Conservation (phyloP, 1,140 invertebrate species). For the Drosophila murphyi region DNA sequence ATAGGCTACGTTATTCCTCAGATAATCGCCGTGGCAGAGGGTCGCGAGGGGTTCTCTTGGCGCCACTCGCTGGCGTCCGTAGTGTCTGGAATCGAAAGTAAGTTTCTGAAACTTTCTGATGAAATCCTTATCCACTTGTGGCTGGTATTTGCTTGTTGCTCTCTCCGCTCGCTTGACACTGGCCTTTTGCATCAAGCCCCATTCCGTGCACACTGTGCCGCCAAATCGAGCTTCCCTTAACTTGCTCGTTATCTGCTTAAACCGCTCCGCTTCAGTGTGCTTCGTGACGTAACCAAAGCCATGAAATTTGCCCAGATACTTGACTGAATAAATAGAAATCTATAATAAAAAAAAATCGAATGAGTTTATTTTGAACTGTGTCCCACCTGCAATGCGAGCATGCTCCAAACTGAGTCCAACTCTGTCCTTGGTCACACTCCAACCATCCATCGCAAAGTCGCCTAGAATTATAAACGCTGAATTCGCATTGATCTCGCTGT, state of each 20-base stretch:
- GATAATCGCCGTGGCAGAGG: conserved; percentile 78
- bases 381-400: conserved; percentile 52
- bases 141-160: conserved; percentile 44
- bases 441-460: conserved; percentile 65
- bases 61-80: conserved; percentile 53
- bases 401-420: conserved; percentile 52
- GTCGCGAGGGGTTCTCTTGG: conserved; percentile 71
- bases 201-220: conserved; percentile 24
- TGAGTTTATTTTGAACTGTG: not conserved
- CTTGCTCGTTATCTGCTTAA: conserved; percentile 40
- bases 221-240: conserved; percentile 65
- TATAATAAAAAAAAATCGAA: too few species aligned
- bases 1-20: conserved; percentile 82
- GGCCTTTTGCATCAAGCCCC: conserved; percentile 22
- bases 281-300: conserved; percentile 71
- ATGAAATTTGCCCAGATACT: conserved; percentile 74
- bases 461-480: conserved; percentile 58
- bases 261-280: conserved; percentile 46
- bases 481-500: conserved; percentile 52
- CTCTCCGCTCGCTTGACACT: conserved; percentile 31
- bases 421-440: conserved; percentile 63
- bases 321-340: conserved; percentile 28
- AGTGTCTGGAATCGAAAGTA: conserved; percentile 32
- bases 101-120: conserved; percentile 41
- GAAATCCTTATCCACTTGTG: conserved; percentile 61